Percentiles rank a stretch among this genome's conserved stretches.
Conservation (phyloP, 2,113 vertebrate genomes). For the Haemorhous mexicanus region DNA sequence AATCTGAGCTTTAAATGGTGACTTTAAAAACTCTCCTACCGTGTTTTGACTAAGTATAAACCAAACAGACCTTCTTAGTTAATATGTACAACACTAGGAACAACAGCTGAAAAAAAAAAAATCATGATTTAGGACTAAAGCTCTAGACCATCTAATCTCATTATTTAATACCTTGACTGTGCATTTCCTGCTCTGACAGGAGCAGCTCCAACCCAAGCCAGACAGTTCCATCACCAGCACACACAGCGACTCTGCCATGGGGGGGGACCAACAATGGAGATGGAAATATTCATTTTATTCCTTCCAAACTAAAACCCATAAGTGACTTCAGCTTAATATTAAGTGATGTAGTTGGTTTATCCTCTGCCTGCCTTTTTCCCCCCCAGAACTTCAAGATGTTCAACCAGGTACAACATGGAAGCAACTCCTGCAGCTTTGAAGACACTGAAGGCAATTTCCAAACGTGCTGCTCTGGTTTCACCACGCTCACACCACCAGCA, state of each 20-base stretch:
- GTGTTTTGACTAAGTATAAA: background rate
- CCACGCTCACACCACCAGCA: background rate
- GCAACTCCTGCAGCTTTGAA: background rate
- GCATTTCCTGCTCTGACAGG: background rate
- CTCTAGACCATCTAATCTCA: background rate
- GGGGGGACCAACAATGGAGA: background rate
- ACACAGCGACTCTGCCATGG: rapidly evolving
- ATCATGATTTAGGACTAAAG: background rate
- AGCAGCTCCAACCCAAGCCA: background rate
- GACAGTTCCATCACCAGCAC: background rate
- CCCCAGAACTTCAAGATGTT: background rate
- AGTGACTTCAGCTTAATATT: background rate
- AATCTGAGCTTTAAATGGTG: background rate
- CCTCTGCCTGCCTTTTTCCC: background rate
- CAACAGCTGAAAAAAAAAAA: background rate
- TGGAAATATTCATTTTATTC: background rate
- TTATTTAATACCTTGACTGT: background rate
- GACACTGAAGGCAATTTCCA: background rate
- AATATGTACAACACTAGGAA: background rate
- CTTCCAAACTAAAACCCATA: background rate
- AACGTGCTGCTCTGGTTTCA: background rate
- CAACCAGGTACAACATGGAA: background rate
- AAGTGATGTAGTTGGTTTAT: background rate
- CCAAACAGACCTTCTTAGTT: background rate
- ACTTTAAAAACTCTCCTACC: background rate